Percentiles rank a stretch among this genome's conserved stretches.
These are phyloP conservation scores for Spea multiplicata DNA, from an alignment of 2,113 vertebrate species.

Conservation along the genomic window DNA sequence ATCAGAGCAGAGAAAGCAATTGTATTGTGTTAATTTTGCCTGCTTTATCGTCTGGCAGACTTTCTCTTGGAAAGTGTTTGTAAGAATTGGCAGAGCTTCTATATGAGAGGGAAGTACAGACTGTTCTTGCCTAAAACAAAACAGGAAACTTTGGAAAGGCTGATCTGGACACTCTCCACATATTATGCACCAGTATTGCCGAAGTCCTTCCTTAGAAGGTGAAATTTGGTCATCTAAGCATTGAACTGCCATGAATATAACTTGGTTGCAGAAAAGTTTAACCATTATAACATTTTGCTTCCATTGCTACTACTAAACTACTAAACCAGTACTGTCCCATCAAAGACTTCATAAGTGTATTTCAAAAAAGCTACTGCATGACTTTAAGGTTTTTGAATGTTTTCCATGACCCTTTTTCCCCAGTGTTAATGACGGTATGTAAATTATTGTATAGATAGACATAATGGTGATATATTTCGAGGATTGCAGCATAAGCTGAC, in stretches of 20 bases:
- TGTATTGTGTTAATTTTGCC: neutral
- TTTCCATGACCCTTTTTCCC: too few relatives aligned
- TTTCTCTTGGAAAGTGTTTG: slow-evolving; percentile 17
- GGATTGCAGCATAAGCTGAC: too few relatives aligned
- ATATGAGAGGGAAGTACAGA: slow-evolving; percentile 33
- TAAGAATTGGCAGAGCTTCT: slow-evolving; percentile 24
- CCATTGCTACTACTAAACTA: too few relatives aligned
- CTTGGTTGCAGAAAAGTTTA: neutral
- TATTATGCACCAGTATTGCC: neutral
- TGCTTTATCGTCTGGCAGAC: slow-evolving; percentile 16
- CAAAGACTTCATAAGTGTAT: too few relatives aligned
- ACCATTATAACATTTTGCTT: neutral
- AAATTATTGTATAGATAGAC: too few relatives aligned
- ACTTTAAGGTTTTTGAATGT: too few relatives aligned
- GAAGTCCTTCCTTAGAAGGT: slow-evolving; percentile 16
- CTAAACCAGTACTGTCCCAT: too few relatives aligned
- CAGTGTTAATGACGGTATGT: too few relatives aligned
- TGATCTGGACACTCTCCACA: slow-evolving; percentile 16
- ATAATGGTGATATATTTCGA: too few relatives aligned
- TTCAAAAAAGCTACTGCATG: too few relatives aligned
- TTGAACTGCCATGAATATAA: neutral
- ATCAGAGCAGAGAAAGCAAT: neutral
- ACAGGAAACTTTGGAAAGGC: slow-evolving; percentile 44
- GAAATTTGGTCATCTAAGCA: slow-evolving; percentile 5
- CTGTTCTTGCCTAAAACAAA: slow-evolving; percentile 46